Evolutionary conservation across 2,113 vertebrate genomes (phyloP), one percentile per base, ranked within the genome.

Genomic region (Suncus etruscus): DNA sequence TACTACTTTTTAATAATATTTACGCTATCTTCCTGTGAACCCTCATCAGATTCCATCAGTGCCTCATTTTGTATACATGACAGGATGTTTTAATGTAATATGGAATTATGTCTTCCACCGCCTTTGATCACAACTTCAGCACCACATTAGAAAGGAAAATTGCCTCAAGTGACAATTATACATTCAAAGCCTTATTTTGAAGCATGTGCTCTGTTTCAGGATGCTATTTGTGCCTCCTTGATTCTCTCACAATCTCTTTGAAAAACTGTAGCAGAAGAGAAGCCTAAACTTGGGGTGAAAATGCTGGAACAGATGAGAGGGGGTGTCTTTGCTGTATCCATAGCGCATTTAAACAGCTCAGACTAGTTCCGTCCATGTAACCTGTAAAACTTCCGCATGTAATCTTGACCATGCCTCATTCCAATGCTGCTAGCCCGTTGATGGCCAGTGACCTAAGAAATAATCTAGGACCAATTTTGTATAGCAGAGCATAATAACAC

Each of bases 61-160:
- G 70, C 61, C 73, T 92, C 29, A 16, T 61, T 54, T 54, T 83
- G 61, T 69, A 16, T 14, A 32, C 27, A 18, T 47, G 65, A 22
- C 45, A 90, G 54, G 54, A 66, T 51, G 16, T 54, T 63, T 92
- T 70, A 51, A 51, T 8, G 27, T 54, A 16, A 81, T 73, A 72
- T 14, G 29, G 45, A 61, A 83, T 66, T 72, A 58, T 45, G 74
- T 66, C 12, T 86, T 90, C 20, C 8, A 61, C 3, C 50, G 16
- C 1, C 47, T 84, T 90, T 75, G 31, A 92, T 70, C 25, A 0
- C 65, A 75, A 84, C 51, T 70, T 94, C 58, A 87, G 79, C 72
- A 63, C 3, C 58, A 16, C 20, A 66, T 90, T 70, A 10, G 27
- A 76, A 48, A 94, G 61, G 24, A 27, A 87, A 54, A 75, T 18